Base-by-base conservation (phyloP, 2,113 vertebrate genomes). In the Lophotis ruficrista region DNA sequence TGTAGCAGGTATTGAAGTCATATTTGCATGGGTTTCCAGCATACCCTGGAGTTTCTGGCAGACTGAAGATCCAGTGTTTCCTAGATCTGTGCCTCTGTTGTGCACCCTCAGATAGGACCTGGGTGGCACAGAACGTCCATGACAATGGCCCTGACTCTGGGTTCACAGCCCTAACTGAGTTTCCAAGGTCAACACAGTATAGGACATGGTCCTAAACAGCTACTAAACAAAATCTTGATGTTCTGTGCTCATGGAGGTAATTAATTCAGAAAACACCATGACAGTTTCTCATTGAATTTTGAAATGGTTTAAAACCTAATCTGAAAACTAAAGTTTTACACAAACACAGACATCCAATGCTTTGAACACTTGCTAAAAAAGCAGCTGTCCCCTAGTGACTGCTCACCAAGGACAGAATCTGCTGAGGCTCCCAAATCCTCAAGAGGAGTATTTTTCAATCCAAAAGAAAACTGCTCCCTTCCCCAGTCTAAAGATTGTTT, bases 131-230 rank as follows among this genome's bases (percentile, higher is more conserved):
- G 38, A 45, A 20, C 18, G 31, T 31, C 76, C 38, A 13, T 15
- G 37, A 21, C 45, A 43, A 3, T 0, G 0, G 23, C 57, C 57
- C 30, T 8, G 15, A 20, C 43, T 25, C 66, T 30, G 71, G 23
- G 33, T 17, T 69, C 73, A 56, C 15, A 51, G 69, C 61, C 61
- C 61, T 33, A 66, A 13, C 18, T 0, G 4, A 15, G 43, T 19
- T 64, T 37, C 37, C 76, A 45, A 12, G 11, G 23, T 27, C 31
- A 79, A 30, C 4, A 10, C 1, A 57, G 33, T 5, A 19, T 1
- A 58, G 41, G n/a, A 27, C 28, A 54, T 2, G 43, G 53, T 41
- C 28, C 53, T 71, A 60, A 51, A 51, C 15, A 81, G 72, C 64
- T 24, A 9, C 15, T 24, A n/a, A 87, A 69, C 35, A 37, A 60